Evolutionary conservation across 2,888 invertebrate genomes (phyloP), one percentile per base, ranked within the genome.

Genomic region (Hemithea aestivaria): DNA sequence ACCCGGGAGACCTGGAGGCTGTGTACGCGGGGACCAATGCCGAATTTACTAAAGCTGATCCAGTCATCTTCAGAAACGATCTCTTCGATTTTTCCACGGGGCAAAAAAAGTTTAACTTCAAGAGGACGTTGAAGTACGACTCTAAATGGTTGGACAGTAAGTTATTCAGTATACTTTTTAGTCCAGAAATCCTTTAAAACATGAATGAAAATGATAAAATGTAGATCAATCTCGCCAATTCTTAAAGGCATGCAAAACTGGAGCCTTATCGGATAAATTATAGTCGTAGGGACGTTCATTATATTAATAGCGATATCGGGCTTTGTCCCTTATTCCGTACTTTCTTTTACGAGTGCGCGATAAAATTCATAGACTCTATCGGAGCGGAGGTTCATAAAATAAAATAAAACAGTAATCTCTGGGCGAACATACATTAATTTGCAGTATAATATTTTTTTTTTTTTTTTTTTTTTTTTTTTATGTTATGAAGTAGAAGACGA

Each of bases 81-180:
- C 85, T 92, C 29, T 90, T 88, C 59, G 90, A 91, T 66, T 81
- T 87, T 56, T 80, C 88, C 20, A 89, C 90, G 32, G 89, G 90
- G 34, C 85, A 89, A 56, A 89, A 90, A 64, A 84, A 89, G 57
- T 90, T 88, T 60, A 87, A 89, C 52, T 91, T 91, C 62, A 91
- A 91, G 64, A 76, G 92, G 41, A 92, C 92, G 8, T 73, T 92
- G 56, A 91, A 91, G 71, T 91, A 91, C 54, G 92, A 92, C 68
- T 91, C 91, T 12, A 92, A 92, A 65, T 93, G 92, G 92, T 82
- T 93, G 41, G 92, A 92, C 69, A 92, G 92, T 92, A 69, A 89
- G 90, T 88, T 51, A 27, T 20, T 16, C 5, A 4, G 5, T 4
- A 16, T 16, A 4, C 5, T 4, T 16, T 16, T 16, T 16, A 16